Conservation (phyloP, 2,113 vertebrate genomes). For the Poeciliopsis retropinna region DNA sequence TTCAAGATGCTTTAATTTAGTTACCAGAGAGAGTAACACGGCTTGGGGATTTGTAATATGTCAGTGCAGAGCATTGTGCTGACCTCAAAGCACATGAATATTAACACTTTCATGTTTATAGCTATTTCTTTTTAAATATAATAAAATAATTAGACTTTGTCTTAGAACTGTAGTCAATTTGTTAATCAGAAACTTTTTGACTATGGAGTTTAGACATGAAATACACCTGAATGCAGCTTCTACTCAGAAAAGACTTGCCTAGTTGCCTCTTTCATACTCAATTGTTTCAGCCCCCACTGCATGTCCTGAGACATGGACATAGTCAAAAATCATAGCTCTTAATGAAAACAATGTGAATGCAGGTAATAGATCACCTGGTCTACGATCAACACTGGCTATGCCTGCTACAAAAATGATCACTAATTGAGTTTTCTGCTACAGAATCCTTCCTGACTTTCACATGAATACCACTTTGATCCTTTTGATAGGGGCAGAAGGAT, state of each 20-base stretch:
- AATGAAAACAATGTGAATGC: no score
- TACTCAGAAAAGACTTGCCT: neutral
- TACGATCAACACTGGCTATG: no score
- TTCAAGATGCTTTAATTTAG: neutral
- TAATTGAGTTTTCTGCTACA: neutral
- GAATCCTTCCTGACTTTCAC: no score
- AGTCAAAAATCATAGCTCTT: no score
- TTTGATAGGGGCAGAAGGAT: no score
- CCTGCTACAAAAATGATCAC: neutral
- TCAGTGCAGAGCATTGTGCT: neutral
- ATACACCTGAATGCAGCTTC: neutral
- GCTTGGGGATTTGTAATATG: neutral
- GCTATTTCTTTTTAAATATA: neutral
- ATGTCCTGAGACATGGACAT: no score
- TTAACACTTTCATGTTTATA: neutral
- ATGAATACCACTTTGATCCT: no score
- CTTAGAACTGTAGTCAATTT: neutral
- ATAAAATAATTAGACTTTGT: neutral
- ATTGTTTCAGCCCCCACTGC: no score
- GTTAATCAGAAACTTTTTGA: neutral
- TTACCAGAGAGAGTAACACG: neutral
- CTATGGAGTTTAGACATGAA: neutral
- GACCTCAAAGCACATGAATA: neutral
- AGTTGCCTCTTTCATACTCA: no score
- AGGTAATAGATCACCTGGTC: no score